Conservation (phyloP, 2,113 vertebrate genomes). For the Sinocyclocheilus maitianheensis region DNA sequence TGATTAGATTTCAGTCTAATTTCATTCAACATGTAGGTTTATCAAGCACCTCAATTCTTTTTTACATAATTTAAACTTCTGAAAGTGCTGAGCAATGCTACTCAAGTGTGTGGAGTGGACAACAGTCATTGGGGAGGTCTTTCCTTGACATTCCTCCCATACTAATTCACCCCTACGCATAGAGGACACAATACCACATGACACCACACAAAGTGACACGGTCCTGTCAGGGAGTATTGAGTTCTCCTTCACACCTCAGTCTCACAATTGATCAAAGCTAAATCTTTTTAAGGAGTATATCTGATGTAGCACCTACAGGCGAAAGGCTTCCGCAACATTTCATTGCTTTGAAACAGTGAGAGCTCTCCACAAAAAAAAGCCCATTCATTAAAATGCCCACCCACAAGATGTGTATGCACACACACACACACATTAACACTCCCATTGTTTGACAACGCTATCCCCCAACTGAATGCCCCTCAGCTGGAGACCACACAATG, state of each 20-base stretch:
- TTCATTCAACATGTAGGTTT: background rate
- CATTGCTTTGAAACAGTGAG: constrained; percentile 15
- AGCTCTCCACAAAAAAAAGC: constrained; percentile 27
- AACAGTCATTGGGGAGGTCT: constrained; percentile 3
- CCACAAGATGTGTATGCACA: constrained; percentile 54
- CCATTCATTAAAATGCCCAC: constrained; percentile 37
- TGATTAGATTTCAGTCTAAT: no score
- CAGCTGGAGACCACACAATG: constrained; percentile 49
- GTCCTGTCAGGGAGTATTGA: constrained; percentile 4
- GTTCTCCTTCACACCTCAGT: constrained; percentile 16
- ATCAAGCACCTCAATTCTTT: background rate
- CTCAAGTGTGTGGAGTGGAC: background rate
- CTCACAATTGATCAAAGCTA: constrained; percentile 8
- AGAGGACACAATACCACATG: background rate
- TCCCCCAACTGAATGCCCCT: constrained; percentile 29
- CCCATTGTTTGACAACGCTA: constrained; percentile 40
- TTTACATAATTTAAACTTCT: background rate
- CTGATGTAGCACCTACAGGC: constrained; percentile 26
- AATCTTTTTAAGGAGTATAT: background rate
- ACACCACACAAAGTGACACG: constrained; percentile 23
- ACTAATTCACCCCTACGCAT: background rate
- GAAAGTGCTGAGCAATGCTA: constrained; percentile 23
- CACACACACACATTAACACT: constrained; percentile 40
- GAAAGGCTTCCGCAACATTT: constrained; percentile 12
- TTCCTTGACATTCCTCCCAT: background rate